These are phyloP conservation scores for Etheostoma spectabile DNA, from an alignment of 2,113 vertebrate species.

Conservation along the genomic window DNA sequence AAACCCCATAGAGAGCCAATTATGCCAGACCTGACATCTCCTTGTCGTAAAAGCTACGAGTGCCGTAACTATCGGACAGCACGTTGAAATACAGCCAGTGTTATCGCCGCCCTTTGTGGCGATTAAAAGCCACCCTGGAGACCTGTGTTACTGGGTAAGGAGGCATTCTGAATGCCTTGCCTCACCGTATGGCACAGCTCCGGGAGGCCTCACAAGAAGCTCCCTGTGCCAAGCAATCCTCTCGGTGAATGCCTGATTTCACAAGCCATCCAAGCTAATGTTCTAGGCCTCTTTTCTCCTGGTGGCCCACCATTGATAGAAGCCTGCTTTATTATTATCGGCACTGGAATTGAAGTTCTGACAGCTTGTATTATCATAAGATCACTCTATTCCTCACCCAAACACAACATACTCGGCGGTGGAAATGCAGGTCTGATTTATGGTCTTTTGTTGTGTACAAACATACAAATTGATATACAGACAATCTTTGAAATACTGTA, in stretches of 20 bases:
- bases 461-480: constrained; percentile 79
- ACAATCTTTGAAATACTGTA: constrained; percentile 54
- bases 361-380: constrained; percentile 95
- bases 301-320: constrained; percentile 85
- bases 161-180: constrained; percentile 85
- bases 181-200: constrained; percentile 74
- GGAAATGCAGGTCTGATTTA: constrained; percentile 91
- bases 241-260: constrained; percentile 87
- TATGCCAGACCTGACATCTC: constrained; percentile 87
- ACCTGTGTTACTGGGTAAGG: constrained; percentile 60
- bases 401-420: constrained; percentile 87
- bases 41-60: constrained; percentile 85
- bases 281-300: constrained; percentile 88
- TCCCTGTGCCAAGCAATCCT: constrained; percentile 66
- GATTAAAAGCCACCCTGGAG: constrained; percentile 88
- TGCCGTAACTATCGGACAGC: constrained; percentile 82
- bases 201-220: constrained; percentile 60
- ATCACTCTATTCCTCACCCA: constrained; percentile 84
- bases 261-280: constrained; percentile 90
- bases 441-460: constrained; percentile 87
- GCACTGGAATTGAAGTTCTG: constrained; percentile 86
- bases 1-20: constrained; percentile 89
- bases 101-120: constrained; percentile 88
- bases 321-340: constrained; percentile 89
- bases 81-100: constrained; percentile 89